A percentile compares a stretch with the other conserved stretches of the same genome.
phyloP scores from a whole-genome alignment of 1,140 invertebrate genomes.

The Aphis gossypii region DNA sequence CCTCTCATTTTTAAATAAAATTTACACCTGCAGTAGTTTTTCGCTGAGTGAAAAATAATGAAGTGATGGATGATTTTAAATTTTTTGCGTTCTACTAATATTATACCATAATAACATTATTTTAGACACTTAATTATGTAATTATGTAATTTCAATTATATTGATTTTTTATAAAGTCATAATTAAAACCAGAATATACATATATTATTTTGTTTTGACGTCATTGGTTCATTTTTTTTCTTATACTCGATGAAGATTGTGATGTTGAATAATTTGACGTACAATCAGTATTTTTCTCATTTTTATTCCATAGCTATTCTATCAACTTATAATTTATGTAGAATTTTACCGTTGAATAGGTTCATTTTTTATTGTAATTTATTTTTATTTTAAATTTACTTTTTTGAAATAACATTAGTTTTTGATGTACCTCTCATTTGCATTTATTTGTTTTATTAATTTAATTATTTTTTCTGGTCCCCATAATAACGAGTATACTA shows the following conservation, averaged over 20 bases:
- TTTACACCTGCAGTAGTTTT: background rate
- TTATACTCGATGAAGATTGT: background rate
- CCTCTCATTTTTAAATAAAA: background rate
- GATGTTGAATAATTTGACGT: background rate
- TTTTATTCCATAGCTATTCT: background rate
- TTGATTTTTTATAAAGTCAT: background rate
- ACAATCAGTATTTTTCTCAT: background rate
- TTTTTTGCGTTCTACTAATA: background rate
- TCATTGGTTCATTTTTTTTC: background rate
- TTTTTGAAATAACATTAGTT: background rate
- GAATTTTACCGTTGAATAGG: background rate
- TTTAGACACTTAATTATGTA: background rate
- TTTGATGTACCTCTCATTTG: background rate
- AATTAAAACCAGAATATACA: background rate
- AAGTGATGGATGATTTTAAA: background rate
- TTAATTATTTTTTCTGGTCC: background rate
- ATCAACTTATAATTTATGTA: slow-evolving; percentile 1
- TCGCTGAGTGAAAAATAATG: background rate
- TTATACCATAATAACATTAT: background rate
- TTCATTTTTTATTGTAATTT: background rate
- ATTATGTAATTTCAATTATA: background rate
- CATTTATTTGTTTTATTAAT: background rate
- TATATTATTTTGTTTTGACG: background rate
- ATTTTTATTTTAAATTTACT: slow-evolving; percentile 7
- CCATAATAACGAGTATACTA: background rate